phyloP scores from a whole-genome alignment of 2,888 invertebrate species.

The Anodontia alba region DNA sequence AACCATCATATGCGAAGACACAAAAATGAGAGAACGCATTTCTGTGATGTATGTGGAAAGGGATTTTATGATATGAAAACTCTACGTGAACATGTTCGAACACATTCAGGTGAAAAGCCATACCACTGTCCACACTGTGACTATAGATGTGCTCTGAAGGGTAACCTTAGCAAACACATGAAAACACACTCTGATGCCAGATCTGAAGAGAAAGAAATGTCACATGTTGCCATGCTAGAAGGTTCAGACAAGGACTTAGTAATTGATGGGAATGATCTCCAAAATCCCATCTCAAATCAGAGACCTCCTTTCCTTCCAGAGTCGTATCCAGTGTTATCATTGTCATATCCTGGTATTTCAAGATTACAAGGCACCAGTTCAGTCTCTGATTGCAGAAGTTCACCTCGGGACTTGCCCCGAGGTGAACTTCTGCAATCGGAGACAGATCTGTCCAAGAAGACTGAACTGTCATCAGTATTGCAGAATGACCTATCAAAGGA shows the following conservation, averaged over 20 bases:
- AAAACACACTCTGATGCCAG: slow-evolving; percentile 35
- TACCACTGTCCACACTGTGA: slow-evolving; percentile 48
- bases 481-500: neutral
- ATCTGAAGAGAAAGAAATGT: neutral
- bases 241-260: no score
- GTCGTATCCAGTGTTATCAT: neutral
- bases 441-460: no score
- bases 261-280: no score
- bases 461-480: no score
- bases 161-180: slow-evolving; percentile 52
- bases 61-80: slow-evolving; percentile 53
- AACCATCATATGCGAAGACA: slow-evolving; percentile 48
- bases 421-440: no score
- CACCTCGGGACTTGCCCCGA: no score
- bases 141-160: slow-evolving; percentile 46
- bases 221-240: neutral
- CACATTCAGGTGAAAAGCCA: slow-evolving; percentile 57
- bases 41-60: slow-evolving; percentile 56
- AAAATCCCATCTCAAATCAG: neutral
- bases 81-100: slow-evolving; percentile 39
- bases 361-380: no score
- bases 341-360: neutral
- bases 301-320: neutral
- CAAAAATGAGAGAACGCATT: slow-evolving; percentile 51
- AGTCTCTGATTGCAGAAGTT: neutral